These are phyloP conservation scores for Coilia nasus DNA, from an alignment of 2,797 vertebrate genomes.

Conservation along the genomic window DNA sequence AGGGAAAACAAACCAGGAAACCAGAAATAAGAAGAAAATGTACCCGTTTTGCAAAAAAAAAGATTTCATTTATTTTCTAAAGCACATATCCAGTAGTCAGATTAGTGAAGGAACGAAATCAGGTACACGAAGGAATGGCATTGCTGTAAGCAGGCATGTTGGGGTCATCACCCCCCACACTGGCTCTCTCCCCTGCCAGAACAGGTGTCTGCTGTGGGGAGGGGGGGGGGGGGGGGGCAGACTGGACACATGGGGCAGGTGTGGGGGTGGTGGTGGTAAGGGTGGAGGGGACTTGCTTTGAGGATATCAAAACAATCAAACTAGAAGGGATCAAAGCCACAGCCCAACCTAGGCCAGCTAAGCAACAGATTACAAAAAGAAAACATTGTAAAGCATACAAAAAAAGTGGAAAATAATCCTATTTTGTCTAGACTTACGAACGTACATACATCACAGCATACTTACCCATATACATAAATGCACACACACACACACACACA, in stretches of 20 bases:
- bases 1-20: neutral
- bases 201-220: neutral
- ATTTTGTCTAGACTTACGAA: conserved; percentile 51
- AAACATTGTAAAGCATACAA: conserved; percentile 46
- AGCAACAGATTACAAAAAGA: conserved; percentile 50
- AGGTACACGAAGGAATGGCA: conserved; percentile 68
- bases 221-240: neutral
- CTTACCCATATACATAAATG: neutral
- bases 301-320: conserved; percentile 61
- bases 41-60: conserved; percentile 56
- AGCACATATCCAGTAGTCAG: conserved; percentile 79
- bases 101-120: conserved; percentile 70
- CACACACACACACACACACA: neutral
- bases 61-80: conserved; percentile 78
- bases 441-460: conserved; percentile 10
- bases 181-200: conserved; percentile 32
- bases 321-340: conserved; percentile 57
- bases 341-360: conserved; percentile 52
- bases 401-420: conserved; percentile 55
- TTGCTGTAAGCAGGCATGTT: conserved; percentile 74
- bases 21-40: neutral
- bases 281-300: conserved; percentile 52
- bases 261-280: conserved; percentile 31
- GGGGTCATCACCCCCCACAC: conserved; percentile 57
- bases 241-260: too few species aligned